Conservation (phyloP, 2,113 vertebrate species). For the rabbit (Oryctolagus cuniculus) region mOryCun1.1 NC_091452.1:4535501-4536000, state of each 20-base stretch:
- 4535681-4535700: not conserved
- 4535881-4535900: too few relatives aligned
- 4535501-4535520: too few relatives aligned
- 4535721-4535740: not conserved
- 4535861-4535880: not conserved
- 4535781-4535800: not conserved
- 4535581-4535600: not conserved
- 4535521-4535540: too few relatives aligned
- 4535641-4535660: not conserved
- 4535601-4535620: not conserved
- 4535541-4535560: too few relatives aligned
- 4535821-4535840: not conserved
- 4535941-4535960: not conserved
- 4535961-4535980: too few relatives aligned
- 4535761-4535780: not conserved
- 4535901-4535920: too few relatives aligned
- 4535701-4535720: not conserved
- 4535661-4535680: not conserved
- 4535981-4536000: not conserved
- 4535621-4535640: not conserved
- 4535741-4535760: slow-evolving; percentile 1
- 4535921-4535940: not conserved
- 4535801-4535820: not conserved
- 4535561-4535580: too few relatives aligned
- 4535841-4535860: not conserved